These are phyloP conservation scores for Rhabdophis nuchalis DNA, from an alignment of 2,797 vertebrate species.

Conservation along the genomic window DNA sequence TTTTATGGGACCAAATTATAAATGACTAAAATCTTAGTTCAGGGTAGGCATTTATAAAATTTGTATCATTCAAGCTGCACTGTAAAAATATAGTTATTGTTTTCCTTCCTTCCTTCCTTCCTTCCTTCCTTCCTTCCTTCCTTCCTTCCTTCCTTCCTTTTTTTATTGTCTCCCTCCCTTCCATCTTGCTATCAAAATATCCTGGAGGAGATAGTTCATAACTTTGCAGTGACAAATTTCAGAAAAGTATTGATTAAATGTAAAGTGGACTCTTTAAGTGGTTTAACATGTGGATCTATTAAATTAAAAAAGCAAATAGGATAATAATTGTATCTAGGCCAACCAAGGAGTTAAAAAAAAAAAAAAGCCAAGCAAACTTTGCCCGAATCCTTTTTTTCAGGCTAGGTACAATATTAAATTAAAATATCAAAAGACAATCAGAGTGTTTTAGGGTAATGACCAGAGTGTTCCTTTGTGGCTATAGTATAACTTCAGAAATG, in stretches of 20 bases:
- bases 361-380: background rate
- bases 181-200: background rate
- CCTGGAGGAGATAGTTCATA: background rate
- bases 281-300: background rate
- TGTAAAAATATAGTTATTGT: background rate
- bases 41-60: background rate
- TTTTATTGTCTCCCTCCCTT: background rate
- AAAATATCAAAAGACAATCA: background rate
- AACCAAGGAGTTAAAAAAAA: background rate
- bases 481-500: background rate
- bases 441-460: background rate
- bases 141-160: background rate
- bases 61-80: background rate
- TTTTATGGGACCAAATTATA: background rate
- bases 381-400: background rate
- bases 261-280: background rate
- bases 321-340: background rate
- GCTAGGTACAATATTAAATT: background rate
- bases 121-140: background rate
- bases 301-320: background rate
- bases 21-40: background rate
- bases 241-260: background rate
- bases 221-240: background rate
- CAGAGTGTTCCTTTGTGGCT: background rate
- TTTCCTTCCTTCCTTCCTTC: background rate